Conservation (phyloP, 2,797 vertebrate genomes). For the Sarcophilus harrisii region DNA sequence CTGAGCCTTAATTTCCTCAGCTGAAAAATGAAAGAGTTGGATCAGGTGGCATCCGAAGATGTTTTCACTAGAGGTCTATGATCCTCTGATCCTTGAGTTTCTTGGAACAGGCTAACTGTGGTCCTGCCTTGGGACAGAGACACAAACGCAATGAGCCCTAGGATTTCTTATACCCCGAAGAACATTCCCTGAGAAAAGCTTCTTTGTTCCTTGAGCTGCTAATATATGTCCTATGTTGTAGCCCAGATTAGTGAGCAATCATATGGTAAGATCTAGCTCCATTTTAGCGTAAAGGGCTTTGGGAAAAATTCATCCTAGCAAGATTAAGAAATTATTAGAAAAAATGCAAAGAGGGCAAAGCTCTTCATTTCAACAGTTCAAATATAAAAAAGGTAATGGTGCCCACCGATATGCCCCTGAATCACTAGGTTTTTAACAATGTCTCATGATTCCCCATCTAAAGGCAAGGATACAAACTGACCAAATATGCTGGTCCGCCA, state of each 20-base stretch:
- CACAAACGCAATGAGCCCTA: neutral
- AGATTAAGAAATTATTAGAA: conserved; percentile 16
- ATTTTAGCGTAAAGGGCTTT: conserved; percentile 10
- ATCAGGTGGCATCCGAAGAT: neutral
- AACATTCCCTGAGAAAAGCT: conserved; percentile 35
- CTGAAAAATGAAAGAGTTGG: neutral
- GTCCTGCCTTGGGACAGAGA: conserved; percentile 22
- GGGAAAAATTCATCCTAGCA: conserved; percentile 29
- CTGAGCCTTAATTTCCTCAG: neutral
- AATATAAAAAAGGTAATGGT: neutral
- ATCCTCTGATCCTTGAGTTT: neutral
- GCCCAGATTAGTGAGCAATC: neutral
- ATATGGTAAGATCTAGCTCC: conserved; percentile 21
- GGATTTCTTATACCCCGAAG: conserved; percentile 19
- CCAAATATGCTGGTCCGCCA: conserved; percentile 34
- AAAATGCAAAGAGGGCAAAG: conserved; percentile 3
- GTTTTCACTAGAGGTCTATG: neutral
- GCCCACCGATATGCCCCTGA: neutral
- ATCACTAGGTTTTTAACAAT: conserved; percentile 13
- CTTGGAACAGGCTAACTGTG: neutral
- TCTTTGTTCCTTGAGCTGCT: conserved; percentile 16
- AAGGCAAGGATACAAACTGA: conserved; percentile 32
- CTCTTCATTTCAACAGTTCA: neutral
- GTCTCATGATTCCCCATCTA: neutral
- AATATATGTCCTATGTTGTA: neutral